Conservation (phyloP, 1,140 invertebrate species). For the Ctenoplectra terminalis region DNA sequence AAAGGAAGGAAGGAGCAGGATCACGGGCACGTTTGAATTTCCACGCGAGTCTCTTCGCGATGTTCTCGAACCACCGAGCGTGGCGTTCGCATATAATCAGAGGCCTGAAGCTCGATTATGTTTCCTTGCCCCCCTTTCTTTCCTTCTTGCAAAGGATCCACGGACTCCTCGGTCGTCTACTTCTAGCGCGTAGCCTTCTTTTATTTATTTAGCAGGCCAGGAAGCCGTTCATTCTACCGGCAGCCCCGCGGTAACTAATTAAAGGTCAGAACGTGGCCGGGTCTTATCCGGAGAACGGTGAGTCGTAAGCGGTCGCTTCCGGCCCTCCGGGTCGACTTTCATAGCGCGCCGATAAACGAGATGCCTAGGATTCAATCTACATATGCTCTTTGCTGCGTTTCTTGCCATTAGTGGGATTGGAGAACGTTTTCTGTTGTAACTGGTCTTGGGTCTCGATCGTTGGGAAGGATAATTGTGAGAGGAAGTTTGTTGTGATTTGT, state of each 20-base stretch:
- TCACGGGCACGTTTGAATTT: conserved; percentile 68
- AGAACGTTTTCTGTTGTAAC: neutral
- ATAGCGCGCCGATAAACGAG: conserved; percentile 68
- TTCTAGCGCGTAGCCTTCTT: conserved; percentile 69
- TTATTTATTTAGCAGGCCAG: conserved; percentile 79
- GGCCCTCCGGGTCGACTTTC: conserved; percentile 66
- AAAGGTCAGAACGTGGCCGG: conserved; percentile 75
- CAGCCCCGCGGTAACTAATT: conserved; percentile 78
- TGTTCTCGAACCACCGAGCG: conserved; percentile 70
- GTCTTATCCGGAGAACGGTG: conserved; percentile 68
- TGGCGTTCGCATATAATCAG: conserved; percentile 71
- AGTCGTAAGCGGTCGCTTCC: conserved; percentile 75
- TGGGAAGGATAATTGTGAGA: neutral
- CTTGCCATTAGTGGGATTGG: neutral
- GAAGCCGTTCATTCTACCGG: conserved; percentile 78
- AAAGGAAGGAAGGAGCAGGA: conserved; percentile 61
- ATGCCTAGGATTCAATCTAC: conserved; percentile 41
- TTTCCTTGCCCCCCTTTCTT: neutral
- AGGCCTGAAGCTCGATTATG: conserved; percentile 62
- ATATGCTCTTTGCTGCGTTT: too few species aligned
- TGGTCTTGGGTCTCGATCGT: neutral
- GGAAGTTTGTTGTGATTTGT: neutral
- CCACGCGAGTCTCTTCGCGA: conserved; percentile 63
- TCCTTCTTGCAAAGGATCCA: neutral
- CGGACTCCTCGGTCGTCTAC: conserved; percentile 21